Base-by-base conservation (phyloP, 2,888 invertebrate genomes). In the Plusia festucae region DNA sequence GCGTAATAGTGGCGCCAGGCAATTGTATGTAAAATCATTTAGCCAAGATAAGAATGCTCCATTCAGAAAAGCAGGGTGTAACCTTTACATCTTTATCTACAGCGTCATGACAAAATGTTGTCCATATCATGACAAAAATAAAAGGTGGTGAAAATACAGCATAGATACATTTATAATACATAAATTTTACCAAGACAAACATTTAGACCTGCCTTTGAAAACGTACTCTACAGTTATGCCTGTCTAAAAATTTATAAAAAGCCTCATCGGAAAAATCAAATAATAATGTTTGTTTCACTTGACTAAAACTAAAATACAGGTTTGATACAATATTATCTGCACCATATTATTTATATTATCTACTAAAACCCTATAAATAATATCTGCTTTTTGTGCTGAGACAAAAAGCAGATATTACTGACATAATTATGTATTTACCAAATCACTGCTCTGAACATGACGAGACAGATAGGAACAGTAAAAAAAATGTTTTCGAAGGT, bases 51-150 rank as follows among this genome's bases (percentile, higher is more conserved):
- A 34, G 34, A n/a, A n/a, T 46, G 8, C 18, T 49, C 18, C 46
- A 49, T 20, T 18, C 20, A 1, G 8, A 46, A 9, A 46, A 18
- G 46, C 16, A 46, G 16, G 46, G 11, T 20, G 2, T 13, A 49
- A 49, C 20, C 46, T 20, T 18, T 20, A 15, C 5, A 49, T 11
- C 18, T 49, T 49, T 30, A 70, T 60, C 24, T 53, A 60, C 16
- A 65, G 24, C 74, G 20, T 65, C 55, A 44, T 52, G 54, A 73
- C 53, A 68, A 65, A 76, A 53, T 52, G 56, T 49, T 57, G 64
- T 59, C 55, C 65, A 61, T 16, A 46, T 44, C 44, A 24, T 73
- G 49, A 46, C 20, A 46, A 67, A 34, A 51, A 59, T 51, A 30
- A 30, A 32, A 9, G n/a, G n/a, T 40, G n/a, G n/a, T n/a, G n/a